Conservation (phyloP, 2,888 invertebrate species). For the Galerucella pusilla region DNA sequence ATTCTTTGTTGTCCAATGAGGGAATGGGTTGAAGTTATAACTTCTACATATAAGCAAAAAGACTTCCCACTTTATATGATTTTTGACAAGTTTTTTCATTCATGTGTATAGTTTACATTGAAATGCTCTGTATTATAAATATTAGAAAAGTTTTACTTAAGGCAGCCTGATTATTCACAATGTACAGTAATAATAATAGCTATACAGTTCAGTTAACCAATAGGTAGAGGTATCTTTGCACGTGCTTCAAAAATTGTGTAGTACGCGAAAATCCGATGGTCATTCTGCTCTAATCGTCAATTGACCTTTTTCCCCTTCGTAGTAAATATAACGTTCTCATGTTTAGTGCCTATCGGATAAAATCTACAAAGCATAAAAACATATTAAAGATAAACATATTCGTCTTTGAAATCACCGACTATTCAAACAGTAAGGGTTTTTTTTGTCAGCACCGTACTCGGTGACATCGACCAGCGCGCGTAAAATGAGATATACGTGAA, state of each 20-base stretch:
- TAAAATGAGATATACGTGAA: slow-evolving; percentile 17
- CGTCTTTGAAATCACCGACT: slow-evolving; percentile 28
- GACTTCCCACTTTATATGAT: too few species aligned
- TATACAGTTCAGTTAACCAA: too few species aligned
- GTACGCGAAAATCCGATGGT: neutral
- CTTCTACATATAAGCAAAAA: too few species aligned
- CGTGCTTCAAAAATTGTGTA: neutral
- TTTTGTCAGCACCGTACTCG: slow-evolving; percentile 10
- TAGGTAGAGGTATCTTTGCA: neutral
- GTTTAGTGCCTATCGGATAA: slow-evolving; percentile 31
- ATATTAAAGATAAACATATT: slow-evolving; percentile 35
- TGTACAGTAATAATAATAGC: too few species aligned
- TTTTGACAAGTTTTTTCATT: too few species aligned
- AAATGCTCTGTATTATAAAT: too few species aligned
- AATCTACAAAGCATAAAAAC: slow-evolving; percentile 34
- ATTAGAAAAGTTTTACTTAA: too few species aligned
- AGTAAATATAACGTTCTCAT: slow-evolving; percentile 26
- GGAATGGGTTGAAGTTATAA: too few species aligned
- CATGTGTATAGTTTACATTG: too few species aligned
- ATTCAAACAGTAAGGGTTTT: slow-evolving; percentile 26
- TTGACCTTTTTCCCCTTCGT: slow-evolving; percentile 12
- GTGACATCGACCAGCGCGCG: neutral
- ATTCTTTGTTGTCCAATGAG: too few species aligned
- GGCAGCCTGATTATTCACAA: too few species aligned
- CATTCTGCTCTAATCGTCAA: neutral